Conservation (phyloP, 2,888 invertebrate species). For the Hydraecia micacea region DNA sequence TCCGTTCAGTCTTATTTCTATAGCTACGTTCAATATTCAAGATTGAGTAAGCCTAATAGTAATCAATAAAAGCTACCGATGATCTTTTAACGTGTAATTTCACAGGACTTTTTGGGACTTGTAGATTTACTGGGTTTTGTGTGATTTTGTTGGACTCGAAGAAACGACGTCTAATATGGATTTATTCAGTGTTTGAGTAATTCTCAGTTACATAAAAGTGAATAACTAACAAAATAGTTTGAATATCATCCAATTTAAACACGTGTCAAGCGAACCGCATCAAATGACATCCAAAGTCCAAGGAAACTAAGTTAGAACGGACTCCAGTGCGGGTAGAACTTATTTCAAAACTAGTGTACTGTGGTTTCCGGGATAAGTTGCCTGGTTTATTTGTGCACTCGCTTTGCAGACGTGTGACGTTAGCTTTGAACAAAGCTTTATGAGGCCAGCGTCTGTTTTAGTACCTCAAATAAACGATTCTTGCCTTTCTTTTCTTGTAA, state of each 20-base stretch:
- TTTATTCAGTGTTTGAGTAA: no score
- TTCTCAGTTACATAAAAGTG: no score
- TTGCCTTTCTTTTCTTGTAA: slow-evolving; percentile 39
- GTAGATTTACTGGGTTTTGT: neutral
- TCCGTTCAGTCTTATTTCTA: no score
- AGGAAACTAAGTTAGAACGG: slow-evolving; percentile 64
- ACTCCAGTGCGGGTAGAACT: slow-evolving; percentile 60
- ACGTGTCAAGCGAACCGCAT: slow-evolving; percentile 50
- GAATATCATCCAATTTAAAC: slow-evolving; percentile 50
- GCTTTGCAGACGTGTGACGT: slow-evolving; percentile 62
- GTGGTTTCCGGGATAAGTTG: slow-evolving; percentile 65
- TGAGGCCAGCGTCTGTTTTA: slow-evolving; percentile 44
- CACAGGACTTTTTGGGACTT: neutral
- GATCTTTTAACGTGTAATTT: no score
- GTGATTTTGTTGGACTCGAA: neutral
- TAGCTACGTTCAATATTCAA: neutral
- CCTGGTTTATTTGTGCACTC: slow-evolving; percentile 67
- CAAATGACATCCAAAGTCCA: slow-evolving; percentile 60
- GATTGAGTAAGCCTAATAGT: neutral
- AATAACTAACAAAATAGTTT: neutral
- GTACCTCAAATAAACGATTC: slow-evolving; percentile 53
- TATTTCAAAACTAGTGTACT: slow-evolving; percentile 65
- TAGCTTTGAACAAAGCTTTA: slow-evolving; percentile 64
- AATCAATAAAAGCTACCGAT: neutral
- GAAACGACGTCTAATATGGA: neutral